A percentile compares a stretch with the other conserved stretches of the same genome.
These are phyloP conservation scores for Temnothorax rugatulus DNA, from an alignment of 2,888 invertebrate genomes.

Conservation along the genomic window DNA sequence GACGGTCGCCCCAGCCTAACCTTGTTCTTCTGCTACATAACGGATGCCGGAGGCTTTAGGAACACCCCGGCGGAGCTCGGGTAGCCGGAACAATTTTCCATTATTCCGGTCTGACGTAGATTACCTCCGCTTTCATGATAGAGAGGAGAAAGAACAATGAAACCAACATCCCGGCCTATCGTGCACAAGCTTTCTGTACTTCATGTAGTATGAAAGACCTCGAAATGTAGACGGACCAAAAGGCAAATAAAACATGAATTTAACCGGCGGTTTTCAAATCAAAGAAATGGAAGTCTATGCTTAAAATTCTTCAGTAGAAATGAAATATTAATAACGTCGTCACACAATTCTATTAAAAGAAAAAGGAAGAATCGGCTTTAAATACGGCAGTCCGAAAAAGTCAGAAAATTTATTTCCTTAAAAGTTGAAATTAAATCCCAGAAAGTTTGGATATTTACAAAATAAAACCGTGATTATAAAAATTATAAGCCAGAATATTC, in stretches of 20 bases:
- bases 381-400: background rate
- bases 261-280: background rate
- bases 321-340: background rate
- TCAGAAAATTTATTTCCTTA: background rate
- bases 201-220: slow-evolving; percentile 3
- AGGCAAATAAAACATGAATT: slow-evolving; percentile 15
- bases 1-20: slow-evolving; percentile 57
- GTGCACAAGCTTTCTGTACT: slow-evolving; percentile 7
- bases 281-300: background rate
- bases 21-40: slow-evolving; percentile 48
- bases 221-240: background rate
- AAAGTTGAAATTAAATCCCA: background rate
- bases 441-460: background rate
- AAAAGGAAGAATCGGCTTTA: background rate
- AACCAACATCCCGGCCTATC: slow-evolving; percentile 4
- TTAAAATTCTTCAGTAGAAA: background rate
- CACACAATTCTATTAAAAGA: background rate
- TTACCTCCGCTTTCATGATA: slow-evolving; percentile 38
- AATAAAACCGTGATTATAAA: background rate
- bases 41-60: slow-evolving; percentile 62
- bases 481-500: background rate
- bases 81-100: slow-evolving; percentile 62
- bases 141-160: slow-evolving; percentile 43
- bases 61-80: slow-evolving; percentile 49
- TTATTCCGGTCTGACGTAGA: slow-evolving; percentile 64